These are phyloP conservation scores for Cyclina sinensis DNA, from an alignment of 1,140 invertebrate genomes.

Conservation along the genomic window DNA sequence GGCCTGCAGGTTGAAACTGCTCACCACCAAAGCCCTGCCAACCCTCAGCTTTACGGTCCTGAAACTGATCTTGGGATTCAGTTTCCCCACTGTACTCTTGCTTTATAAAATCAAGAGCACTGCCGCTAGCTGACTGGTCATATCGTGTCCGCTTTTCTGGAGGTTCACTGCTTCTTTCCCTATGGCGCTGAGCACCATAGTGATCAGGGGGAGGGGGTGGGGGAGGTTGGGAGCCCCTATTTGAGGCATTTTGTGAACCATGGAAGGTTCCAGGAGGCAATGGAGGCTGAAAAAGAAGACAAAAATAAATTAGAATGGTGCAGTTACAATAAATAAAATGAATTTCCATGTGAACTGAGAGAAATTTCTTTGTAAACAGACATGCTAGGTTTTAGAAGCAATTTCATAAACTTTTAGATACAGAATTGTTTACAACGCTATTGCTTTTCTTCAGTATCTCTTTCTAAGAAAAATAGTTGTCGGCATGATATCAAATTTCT, in stretches of 20 bases:
- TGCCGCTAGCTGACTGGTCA: constrained; percentile 70
- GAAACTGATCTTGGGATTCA: constrained; percentile 65
- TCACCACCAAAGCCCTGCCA: constrained; percentile 42
- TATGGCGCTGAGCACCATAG: constrained; percentile 52
- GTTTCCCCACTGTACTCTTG: constrained; percentile 73
- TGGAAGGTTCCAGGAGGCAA: constrained; percentile 46
- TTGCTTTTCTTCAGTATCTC: too few species aligned
- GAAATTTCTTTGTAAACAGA: too few species aligned
- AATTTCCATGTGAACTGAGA: constrained; percentile 49
- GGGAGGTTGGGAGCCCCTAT: constrained; percentile 60
- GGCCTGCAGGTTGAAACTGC: constrained; percentile 14
- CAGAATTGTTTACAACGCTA: too few species aligned
- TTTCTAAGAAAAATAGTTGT: too few species aligned
- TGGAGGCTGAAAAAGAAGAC: constrained; percentile 59
- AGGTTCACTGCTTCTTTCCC: constrained; percentile 70
- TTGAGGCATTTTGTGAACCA: constrained; percentile 39
- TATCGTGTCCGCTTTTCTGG: constrained; percentile 70
- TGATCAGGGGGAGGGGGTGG: constrained; percentile 63
- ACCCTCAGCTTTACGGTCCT: constrained; percentile 45
- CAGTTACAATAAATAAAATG: constrained; percentile 2
- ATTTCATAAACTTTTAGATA: too few species aligned
- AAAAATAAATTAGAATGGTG: not conserved
- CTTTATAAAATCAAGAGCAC: constrained; percentile 77
- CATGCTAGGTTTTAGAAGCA: too few species aligned
- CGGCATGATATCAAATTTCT: too few species aligned